Percentiles rank a stretch among this genome's conserved stretches.
phyloP scores from a whole-genome alignment of 1,140 invertebrate species.

The Drosophila arizonae region DNA sequence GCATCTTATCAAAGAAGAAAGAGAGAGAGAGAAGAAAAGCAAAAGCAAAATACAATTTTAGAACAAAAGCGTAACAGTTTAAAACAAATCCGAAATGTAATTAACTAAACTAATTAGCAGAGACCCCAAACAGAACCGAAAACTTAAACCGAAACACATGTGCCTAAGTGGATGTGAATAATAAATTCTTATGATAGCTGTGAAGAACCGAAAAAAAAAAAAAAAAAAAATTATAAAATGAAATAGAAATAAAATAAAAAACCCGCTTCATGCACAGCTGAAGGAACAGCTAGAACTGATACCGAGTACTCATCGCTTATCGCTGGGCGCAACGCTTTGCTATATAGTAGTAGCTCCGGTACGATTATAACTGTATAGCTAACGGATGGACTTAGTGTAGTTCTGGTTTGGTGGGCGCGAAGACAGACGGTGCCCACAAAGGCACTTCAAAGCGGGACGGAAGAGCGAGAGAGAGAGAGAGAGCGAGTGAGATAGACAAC shows the following conservation, averaged over 20 bases:
- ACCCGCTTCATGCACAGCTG: background rate
- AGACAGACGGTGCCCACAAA: constrained; percentile 24
- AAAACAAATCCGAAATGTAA: constrained; percentile 48
- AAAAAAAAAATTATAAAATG: too few relatives aligned
- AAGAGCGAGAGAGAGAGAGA: constrained; percentile 51
- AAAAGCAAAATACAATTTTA: background rate
- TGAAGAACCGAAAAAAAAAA: constrained; percentile 9
- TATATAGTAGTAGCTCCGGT: background rate
- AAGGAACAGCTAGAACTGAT: constrained; percentile 4
- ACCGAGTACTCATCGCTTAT: constrained; percentile 18
- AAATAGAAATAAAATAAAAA: background rate
- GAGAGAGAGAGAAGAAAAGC: background rate
- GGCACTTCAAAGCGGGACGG: constrained; percentile 42
- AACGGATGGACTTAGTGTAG: background rate
- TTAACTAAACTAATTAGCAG: constrained; percentile 59
- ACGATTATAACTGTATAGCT: constrained; percentile 18
- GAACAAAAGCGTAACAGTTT: constrained; percentile 18
- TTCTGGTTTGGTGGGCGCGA: background rate
- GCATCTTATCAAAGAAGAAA: constrained; percentile 34
- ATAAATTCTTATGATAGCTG: constrained; percentile 29
- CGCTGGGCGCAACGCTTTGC: background rate
- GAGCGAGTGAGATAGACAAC: background rate
- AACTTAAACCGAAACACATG: constrained; percentile 46
- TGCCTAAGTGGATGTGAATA: constrained; percentile 47
- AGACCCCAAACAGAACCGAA: background rate